phyloP scores from a whole-genome alignment of 1,140 invertebrate genomes.

The Drosophila ercepeae region DNA sequence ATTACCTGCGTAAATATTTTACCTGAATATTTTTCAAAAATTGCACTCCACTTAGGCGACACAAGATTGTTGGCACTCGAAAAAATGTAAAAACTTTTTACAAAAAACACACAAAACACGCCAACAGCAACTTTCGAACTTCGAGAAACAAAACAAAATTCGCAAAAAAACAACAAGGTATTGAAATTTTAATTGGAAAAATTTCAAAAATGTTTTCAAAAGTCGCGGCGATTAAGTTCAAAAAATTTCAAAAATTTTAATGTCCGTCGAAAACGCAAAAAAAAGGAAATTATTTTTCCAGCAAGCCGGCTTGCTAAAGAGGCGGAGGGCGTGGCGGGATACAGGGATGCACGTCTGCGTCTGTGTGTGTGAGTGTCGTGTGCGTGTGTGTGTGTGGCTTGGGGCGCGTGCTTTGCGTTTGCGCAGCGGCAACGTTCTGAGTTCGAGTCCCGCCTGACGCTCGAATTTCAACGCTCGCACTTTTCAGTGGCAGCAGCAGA shows the following conservation, averaged over 20 bases:
- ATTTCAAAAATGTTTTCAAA: constrained; percentile 3
- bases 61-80: background rate
- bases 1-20: background rate
- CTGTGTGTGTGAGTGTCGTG: constrained; percentile 4
- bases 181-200: constrained; percentile 2
- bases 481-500: constrained; percentile 36
- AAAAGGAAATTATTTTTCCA: constrained; percentile 2
- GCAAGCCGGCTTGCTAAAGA: constrained; percentile 30
- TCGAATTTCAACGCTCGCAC: constrained; percentile 64
- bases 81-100: background rate
- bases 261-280: background rate
- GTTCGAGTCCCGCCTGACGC: constrained; percentile 63
- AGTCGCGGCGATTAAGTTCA: background rate
- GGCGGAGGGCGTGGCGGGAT: constrained; percentile 6
- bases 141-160: background rate
- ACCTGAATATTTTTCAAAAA: background rate
- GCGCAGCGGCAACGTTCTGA: constrained; percentile 75
- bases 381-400: constrained; percentile 18
- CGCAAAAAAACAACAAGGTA: background rate
- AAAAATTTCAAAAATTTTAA: background rate
- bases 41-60: background rate
- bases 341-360: background rate
- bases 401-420: constrained; percentile 75
- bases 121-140: background rate
- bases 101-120: background rate